Evolutionary conservation across 2,797 vertebrate species (phyloP), one percentile per base, ranked within the genome.

Genomic region (Pteronotus mesoamericanus): DNA sequence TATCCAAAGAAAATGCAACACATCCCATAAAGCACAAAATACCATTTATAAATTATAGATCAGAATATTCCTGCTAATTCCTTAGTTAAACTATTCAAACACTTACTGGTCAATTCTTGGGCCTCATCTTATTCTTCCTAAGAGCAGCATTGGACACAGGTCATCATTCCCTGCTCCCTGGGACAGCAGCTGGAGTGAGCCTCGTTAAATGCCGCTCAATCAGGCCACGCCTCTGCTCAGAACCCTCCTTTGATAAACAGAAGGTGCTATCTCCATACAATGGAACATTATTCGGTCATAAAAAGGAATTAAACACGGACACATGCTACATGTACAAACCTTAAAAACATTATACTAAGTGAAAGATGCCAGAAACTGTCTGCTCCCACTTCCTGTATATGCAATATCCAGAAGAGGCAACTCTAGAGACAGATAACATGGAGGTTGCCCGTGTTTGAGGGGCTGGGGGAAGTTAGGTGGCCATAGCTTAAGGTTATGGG

Each of bases 1-100:
- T 92, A 96, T 94, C 96, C 32, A 96, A 92, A 93, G 74, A 80
- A 97, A 95, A 94, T 80, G 24, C 48, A 96, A 78, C 82, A 93
- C 92, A 80, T 78, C 51, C 44, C 78, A 83, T 61, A 48, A 97
- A 89, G 96, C 44, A 77, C 53, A 69, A 82, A 97, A 95, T 84
- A 32, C 21, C 37, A 19, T 86, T 96, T 86, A 75, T 96, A 87
- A 96, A 92, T 88, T 94, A 95, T 68, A 91, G 39, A 83, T 83
- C 80, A 85, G 79, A 89, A 53, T 93, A 84, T 85, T 82, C 90
- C 78, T 95, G 55, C 77, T 95, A 95, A 95, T 95, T 92, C 89
- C 57, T 94, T 93, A 34, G 19, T 97, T 95, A 94, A 97, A 69
- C 69, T 86, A 55, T 55, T 86, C 74, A 51, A 94, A 92, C 68